A percentile compares a stretch with the other conserved stretches of the same genome.
Evolutionary conservation across 2,888 invertebrate species (phyloP).

Genomic region (Allophyes oxyacanthae): DNA sequence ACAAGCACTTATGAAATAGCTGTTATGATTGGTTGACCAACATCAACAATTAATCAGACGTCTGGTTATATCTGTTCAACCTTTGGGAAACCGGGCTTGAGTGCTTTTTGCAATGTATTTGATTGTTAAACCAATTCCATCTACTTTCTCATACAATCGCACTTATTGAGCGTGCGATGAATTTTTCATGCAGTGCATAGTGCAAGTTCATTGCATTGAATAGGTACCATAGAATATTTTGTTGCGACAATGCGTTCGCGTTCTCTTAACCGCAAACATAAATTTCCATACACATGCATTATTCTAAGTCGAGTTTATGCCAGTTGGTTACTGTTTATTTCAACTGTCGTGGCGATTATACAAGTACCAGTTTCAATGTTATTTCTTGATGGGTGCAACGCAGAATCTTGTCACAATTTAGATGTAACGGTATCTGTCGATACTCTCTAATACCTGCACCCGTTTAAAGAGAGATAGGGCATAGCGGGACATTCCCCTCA

Average conservation of each 20-base stretch:
- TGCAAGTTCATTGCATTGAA: slow-evolving; percentile 40
- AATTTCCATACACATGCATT: slow-evolving; percentile 25
- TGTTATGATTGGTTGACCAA: too few relatives aligned
- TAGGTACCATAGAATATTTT: slow-evolving; percentile 25
- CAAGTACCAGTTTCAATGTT: not conserved
- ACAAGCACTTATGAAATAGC: too few relatives aligned
- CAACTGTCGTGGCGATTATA: slow-evolving; percentile 4
- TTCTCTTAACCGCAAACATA: slow-evolving; percentile 28
- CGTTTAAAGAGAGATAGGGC: too few relatives aligned
- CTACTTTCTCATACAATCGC: slow-evolving; percentile 13
- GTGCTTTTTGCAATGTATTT: too few relatives aligned
- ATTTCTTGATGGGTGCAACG: not conserved
- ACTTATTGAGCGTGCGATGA: slow-evolving; percentile 19
- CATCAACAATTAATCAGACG: too few relatives aligned
- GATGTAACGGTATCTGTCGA: too few relatives aligned
- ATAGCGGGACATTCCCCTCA: too few relatives aligned
- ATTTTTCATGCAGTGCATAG: slow-evolving; percentile 33
- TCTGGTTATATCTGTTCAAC: too few relatives aligned
- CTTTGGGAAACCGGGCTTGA: too few relatives aligned
- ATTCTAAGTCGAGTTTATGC: slow-evolving; percentile 12
- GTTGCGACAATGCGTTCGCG: slow-evolving; percentile 24
- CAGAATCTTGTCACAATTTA: not conserved
- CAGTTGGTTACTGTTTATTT: slow-evolving; percentile 2
- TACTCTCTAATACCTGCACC: too few relatives aligned
- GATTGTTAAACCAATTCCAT: not conserved